Evolutionary conservation across 1,140 invertebrate species (phyloP), one percentile per base, ranked within the genome.

Genomic region (Drosophila quadrilineata): DNA sequence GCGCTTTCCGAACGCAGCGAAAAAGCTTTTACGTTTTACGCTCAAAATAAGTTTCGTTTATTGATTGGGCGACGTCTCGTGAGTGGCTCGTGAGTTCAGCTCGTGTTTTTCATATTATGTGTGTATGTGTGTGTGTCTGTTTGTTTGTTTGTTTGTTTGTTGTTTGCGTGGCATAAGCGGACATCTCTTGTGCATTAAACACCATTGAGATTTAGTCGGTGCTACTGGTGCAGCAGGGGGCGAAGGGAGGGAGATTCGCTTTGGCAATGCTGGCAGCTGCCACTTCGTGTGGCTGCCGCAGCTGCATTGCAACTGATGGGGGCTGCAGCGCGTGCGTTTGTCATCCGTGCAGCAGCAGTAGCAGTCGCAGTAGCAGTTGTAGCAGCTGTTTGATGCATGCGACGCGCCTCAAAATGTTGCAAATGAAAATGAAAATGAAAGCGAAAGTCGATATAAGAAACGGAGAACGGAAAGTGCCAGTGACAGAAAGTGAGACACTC

Each of bases 21-120:
- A 35, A 76, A 62, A 77, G 75, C 75, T 79, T 79, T 79, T 80
- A 79, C 75, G 75, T 66, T 66, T 71, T 80, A 80, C 75, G 71
- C 75, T 80, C 75, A 75, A 79, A 79, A n/a, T n/a, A n/a, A 79
- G 75, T 75, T 59, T 26, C 46, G 12, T 53, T 49, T 77, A 77
- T 77, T 79, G 75, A 77, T 77, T 77, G 59, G 53, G 54, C 46
- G 53, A 56, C 21, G 4, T 14, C 29, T 28, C 26, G 43, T 46
- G 43, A 52, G 33, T 16, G 10, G 40, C 40, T 22, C 43, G 43
- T 22, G 19, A 24, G 48, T 21, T 24, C 33, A 17, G 46, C 21
- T 46, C 31, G 29, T 36, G 29, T 14, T n/a, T 26, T 10, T 14
- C 17, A 2, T 16, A 24, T 4, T 17, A 28, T 16, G 24, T 22